phyloP scores from a whole-genome alignment of 2,888 invertebrate species.

The Aphelenchoides bicaudatus region DNA sequence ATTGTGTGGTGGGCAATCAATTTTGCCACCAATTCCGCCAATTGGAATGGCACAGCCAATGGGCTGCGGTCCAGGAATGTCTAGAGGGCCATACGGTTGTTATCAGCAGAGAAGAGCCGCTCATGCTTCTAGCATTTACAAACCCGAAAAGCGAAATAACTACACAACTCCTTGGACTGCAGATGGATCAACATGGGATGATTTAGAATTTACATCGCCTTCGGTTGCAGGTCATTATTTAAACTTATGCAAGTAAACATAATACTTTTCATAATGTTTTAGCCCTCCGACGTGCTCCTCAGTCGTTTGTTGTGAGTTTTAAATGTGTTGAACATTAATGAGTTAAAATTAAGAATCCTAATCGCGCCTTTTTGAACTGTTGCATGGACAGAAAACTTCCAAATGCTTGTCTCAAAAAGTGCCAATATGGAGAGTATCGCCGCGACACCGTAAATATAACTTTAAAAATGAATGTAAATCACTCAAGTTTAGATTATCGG shows the following conservation, averaged over 20 bases:
- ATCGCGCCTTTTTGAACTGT: constrained; percentile 53
- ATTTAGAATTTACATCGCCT: constrained; percentile 15
- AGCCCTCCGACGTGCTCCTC: constrained; percentile 23
- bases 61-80: constrained; percentile 18
- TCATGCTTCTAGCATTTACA: constrained; percentile 41
- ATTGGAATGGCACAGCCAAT: constrained; percentile 30
- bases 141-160: constrained; percentile 36
- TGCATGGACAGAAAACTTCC: constrained; percentile 55
- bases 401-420: constrained; percentile 53
- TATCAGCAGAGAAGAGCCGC: constrained; percentile 35
- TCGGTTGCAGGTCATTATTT: no score
- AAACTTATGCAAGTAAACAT: no score
- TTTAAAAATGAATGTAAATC: background rate
- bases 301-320: constrained; percentile 18
- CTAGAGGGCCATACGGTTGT: constrained; percentile 30
- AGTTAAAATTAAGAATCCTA: constrained; percentile 44
- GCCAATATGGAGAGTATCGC: constrained; percentile 46
- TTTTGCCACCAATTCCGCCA: constrained; percentile 28
- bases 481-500: constrained; percentile 26
- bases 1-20: constrained; percentile 28
- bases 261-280: no score
- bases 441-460: constrained; percentile 36
- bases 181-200: no score
- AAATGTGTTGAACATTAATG: background rate
- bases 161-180: no score